These are phyloP conservation scores for Lumbricus terrestris DNA, from an alignment of 2,888 invertebrate genomes.

Conservation along the genomic window DNA sequence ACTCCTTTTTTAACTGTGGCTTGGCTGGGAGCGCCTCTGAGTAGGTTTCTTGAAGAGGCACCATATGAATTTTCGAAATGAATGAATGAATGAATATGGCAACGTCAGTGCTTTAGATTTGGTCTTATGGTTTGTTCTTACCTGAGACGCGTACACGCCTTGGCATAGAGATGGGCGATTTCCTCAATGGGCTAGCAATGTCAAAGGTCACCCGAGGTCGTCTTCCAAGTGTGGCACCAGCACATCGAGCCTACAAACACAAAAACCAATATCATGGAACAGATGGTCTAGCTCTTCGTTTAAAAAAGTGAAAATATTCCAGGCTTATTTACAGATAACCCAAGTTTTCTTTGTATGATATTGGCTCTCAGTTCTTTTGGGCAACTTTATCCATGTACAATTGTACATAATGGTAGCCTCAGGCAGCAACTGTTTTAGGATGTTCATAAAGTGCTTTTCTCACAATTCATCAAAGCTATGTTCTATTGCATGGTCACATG, in stretches of 20 bases:
- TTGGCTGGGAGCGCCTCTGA: no score
- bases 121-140: not conserved
- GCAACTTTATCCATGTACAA: no score
- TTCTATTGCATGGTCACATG: no score
- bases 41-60: no score
- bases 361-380: not conserved
- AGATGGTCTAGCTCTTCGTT: not conserved
- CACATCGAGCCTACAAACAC: not conserved
- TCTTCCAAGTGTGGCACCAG: not conserved
- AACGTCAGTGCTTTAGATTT: not conserved
- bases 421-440: no score
- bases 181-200: not conserved
- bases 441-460: no score
- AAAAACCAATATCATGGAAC: not conserved
- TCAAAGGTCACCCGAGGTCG: not conserved
- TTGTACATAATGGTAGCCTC: no score
- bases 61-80: no score
- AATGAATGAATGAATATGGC: no score
- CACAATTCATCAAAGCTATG: no score
- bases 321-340: not conserved
- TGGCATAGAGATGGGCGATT: not conserved
- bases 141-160: not conserved
- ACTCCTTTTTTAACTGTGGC: no score
- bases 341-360: not conserved
- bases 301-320: not conserved